Evolutionary conservation across 2,888 invertebrate genomes (phyloP), one percentile per base, ranked within the genome.

Genomic region (Neoitamus cyanurus): DNA sequence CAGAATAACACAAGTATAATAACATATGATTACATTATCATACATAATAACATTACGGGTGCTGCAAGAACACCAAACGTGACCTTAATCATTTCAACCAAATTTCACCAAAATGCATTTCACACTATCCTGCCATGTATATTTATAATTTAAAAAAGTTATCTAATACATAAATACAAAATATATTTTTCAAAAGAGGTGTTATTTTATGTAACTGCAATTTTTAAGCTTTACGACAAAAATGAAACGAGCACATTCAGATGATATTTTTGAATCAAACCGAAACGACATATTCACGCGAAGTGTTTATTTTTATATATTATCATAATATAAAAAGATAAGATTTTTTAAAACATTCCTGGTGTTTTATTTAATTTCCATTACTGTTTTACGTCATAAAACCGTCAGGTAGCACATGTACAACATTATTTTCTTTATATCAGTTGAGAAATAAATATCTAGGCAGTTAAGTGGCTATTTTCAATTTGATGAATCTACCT

Each of bases 231-330:
- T 75, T 42, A 25, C 37, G 75, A 75, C 11, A 25, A 73, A 75
- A 36, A 42, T 30, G 28, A 28, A 70, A 70, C 70, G 70, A 75
- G 25, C 28, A 75, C 36, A 73, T 73, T 73, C 20, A 73, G 73
- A 73, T 73, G 31, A 15, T 36, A 58, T 58, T 58, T 58, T 73
- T 73, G 31, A 34, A 73, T 73, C 31, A 58, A 73, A 73, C 20
- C 73, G 73, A 75, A 75, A 75, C 75, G 75, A 75, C 75, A 15
- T 42, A 25, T 25, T 42, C 37, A 13, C 75, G 46, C 42, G 42
- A 28, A 42, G 37, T 25, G 42, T 28, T 42, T 42, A 42, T 75
- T 75, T 75, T 28, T 37, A 73, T 73, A 75, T 73, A 36, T 36
- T 15, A 25, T 75, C 58, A 25, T 58, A 58, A 58, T 58, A 58